These are phyloP conservation scores for Heliconius melpomene DNA, from an alignment of 1,140 invertebrate genomes.

Conservation along the genomic window DNA sequence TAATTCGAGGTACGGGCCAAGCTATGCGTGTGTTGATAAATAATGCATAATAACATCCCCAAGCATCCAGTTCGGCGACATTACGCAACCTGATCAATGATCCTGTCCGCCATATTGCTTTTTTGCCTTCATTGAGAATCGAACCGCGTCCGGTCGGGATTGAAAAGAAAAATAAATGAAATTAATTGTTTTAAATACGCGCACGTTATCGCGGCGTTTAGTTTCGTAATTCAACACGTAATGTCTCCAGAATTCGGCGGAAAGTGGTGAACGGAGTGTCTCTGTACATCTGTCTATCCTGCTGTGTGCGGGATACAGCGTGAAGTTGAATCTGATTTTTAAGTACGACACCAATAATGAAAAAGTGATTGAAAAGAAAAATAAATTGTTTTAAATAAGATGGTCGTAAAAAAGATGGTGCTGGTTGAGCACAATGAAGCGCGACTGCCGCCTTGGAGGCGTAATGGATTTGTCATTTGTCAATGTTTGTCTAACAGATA, in stretches of 20 bases:
- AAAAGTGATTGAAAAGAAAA: constrained; percentile 49
- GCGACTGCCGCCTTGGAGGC: constrained; percentile 41
- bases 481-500: constrained; percentile 44
- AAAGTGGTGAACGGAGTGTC: too few relatives aligned
- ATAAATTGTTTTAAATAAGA: constrained; percentile 51
- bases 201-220: too few relatives aligned
- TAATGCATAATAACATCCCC: constrained; percentile 72
- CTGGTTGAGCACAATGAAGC: constrained; percentile 50
- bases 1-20: constrained; percentile 43
- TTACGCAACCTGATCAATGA: constrained; percentile 78
- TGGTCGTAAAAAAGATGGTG: constrained; percentile 54
- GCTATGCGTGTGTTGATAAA: constrained; percentile 67
- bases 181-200: constrained; percentile 46
- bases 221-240: too few relatives aligned
- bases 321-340: too few relatives aligned
- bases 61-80: constrained; percentile 73
- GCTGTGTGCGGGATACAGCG: too few relatives aligned
- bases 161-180: constrained; percentile 47
- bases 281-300: too few relatives aligned
- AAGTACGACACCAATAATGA: too few relatives aligned
- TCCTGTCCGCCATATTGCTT: constrained; percentile 60
- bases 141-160: constrained; percentile 59
- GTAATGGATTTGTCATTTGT: constrained; percentile 65
- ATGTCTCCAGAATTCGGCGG: too few relatives aligned
- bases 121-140: constrained; percentile 59